Evolutionary conservation across 2,888 invertebrate species (phyloP), one percentile per base, ranked within the genome.

Genomic region (Drosophila koepferae): DNA sequence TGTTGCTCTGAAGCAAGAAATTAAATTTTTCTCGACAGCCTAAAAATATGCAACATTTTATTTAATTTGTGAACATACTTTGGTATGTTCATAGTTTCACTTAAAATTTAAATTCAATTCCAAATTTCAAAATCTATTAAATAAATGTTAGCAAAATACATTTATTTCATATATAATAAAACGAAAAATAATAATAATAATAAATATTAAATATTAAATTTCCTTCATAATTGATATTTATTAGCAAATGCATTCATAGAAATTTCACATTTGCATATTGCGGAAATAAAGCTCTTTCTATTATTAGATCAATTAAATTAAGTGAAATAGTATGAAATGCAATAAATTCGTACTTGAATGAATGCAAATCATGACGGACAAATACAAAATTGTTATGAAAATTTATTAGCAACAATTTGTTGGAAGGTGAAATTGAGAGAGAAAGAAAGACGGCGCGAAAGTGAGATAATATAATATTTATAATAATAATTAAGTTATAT

Each of bases 291-390:
- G 55, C 48, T 36, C 63, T 49, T 54, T 20, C 34, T 61, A 65
- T 63, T 72, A 64, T 66, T 75, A 51, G 72, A 46, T 53, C 56
- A 58, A 59, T 46, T 28, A 55, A 64, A 38, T 54, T 23, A 44
- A 76, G 62, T 64, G 34, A 67, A 69, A 64, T 74, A 38, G 63
- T 72, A 66, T 64, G 63, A 65, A 70, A 77, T 82, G 56, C 69
- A 77, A 69, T 81, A 74, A 62, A 73, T 77, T 59, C 55, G 81
- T 48, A 69, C 82, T 81, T 81, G 81, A 81, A 53, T 43, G 31
- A 53, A 82, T 86, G 89, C 81, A 75, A 88, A 88, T 83, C 74
- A 61, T 86, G 77, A 56, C 53, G 55, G 49, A n/a, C 68, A 61
- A 67, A 72, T 69, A 69, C 62, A 61, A 68, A 74, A 62, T 63